Conservation (phyloP, 2,888 invertebrate species). For the Ornithoptera alexandrae region DNA sequence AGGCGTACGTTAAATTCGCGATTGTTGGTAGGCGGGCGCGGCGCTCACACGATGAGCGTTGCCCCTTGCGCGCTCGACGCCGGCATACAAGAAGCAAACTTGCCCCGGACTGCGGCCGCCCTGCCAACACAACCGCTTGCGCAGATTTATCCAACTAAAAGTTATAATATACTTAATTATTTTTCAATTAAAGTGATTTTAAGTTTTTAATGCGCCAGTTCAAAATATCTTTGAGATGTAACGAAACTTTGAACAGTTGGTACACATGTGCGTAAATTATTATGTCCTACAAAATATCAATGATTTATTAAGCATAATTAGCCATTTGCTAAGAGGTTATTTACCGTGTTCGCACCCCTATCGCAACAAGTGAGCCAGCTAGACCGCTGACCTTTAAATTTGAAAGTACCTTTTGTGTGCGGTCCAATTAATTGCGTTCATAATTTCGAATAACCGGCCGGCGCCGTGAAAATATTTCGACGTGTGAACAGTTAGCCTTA, state of each 20-base stretch:
- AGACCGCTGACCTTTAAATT: conserved; percentile 61
- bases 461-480: conserved; percentile 38
- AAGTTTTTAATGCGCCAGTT: too few species aligned
- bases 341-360: conserved; percentile 38
- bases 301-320: neutral
- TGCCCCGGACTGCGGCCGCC: conserved; percentile 39
- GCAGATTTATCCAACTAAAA: conserved; percentile 34
- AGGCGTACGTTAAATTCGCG: conserved; percentile 74
- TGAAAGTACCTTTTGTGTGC: conserved; percentile 41
- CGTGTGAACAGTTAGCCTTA: conserved; percentile 51
- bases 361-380: conserved; percentile 48
- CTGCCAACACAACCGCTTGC: conserved; percentile 52
- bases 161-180: conserved; percentile 3
- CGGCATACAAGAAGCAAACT: conserved; percentile 33
- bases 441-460: conserved; percentile 36
- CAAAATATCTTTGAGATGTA: too few species aligned
- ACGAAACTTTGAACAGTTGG: too few species aligned
- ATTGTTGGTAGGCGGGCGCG: conserved; percentile 65
- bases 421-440: conserved; percentile 46
- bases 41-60: conserved; percentile 78
- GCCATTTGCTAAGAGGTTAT: neutral
- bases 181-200: too few species aligned
- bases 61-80: conserved; percentile 50
- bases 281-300: neutral
- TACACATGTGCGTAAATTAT: neutral